Conservation (phyloP, 2,797 vertebrate species). For the Dendrocincla fuliginosa region DNA sequence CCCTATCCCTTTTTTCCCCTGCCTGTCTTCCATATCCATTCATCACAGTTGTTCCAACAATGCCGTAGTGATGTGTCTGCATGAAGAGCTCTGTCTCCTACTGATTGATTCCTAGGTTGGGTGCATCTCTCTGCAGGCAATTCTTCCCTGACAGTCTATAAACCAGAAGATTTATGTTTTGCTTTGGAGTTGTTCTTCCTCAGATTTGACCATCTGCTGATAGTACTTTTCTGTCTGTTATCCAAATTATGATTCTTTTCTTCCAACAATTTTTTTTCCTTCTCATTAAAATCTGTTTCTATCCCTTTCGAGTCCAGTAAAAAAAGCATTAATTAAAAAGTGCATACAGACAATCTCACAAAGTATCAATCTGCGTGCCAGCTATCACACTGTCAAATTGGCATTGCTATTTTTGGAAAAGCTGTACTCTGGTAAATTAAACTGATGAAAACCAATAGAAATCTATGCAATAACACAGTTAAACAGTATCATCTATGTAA, state of each 20-base stretch:
- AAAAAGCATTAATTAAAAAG: not conserved
- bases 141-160: slow-evolving; percentile 2
- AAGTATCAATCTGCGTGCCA: not conserved
- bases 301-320: not conserved
- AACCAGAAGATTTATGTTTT: slow-evolving; percentile 37
- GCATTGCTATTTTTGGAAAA: not conserved
- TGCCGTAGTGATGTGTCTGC: not conserved
- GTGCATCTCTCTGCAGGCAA: not conserved
- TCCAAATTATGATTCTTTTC: not conserved
- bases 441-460: not conserved
- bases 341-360: not conserved
- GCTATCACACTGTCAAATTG: not conserved
- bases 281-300: not conserved
- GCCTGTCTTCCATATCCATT: not conserved
- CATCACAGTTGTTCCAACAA: not conserved
- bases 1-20: not conserved
- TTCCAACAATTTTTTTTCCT: not conserved
- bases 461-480: not conserved
- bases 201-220: slow-evolving; percentile 25
- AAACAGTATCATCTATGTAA: not conserved
- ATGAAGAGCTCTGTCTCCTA: not conserved
- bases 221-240: not conserved
- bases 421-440: not conserved
- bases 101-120: not conserved
- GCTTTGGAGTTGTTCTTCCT: not conserved